A percentile compares a stretch with the other conserved stretches of the same genome.
These are phyloP conservation scores for Vanessa tameamea DNA, from an alignment of 1,140 invertebrate species.

Conservation along the genomic window DNA sequence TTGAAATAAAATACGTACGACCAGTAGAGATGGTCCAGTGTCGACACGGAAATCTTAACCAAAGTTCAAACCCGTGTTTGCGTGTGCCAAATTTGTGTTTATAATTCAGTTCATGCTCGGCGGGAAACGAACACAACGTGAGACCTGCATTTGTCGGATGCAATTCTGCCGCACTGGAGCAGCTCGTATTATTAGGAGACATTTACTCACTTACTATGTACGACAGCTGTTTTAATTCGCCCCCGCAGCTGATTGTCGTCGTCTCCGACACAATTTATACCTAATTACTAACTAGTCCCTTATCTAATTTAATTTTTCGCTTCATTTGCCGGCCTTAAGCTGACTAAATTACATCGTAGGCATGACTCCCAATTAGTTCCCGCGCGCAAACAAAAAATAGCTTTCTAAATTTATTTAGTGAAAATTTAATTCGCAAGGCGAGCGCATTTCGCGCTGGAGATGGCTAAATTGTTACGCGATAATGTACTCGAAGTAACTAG, in stretches of 20 bases:
- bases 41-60: too few relatives aligned
- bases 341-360: neutral
- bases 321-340: neutral
- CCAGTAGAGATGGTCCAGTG: too few relatives aligned
- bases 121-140: too few relatives aligned
- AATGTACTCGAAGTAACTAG: neutral
- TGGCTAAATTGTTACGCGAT: neutral
- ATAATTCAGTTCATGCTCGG: too few relatives aligned
- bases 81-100: too few relatives aligned
- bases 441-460: neutral
- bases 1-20: too few relatives aligned
- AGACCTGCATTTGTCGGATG: too few relatives aligned
- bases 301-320: conserved; percentile 12
- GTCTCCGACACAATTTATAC: neutral
- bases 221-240: too few relatives aligned
- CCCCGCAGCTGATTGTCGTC: neutral
- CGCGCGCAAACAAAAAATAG: conserved; percentile 2
- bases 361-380: conserved; percentile 3
- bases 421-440: neutral
- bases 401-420: conserved; percentile 1
- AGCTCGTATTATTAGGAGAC: too few relatives aligned
- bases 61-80: too few relatives aligned
- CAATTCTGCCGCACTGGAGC: too few relatives aligned
- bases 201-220: too few relatives aligned
- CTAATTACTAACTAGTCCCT: conserved; percentile 10